Percentiles rank a stretch among this genome's conserved stretches.
Evolutionary conservation across 2,113 vertebrate species (phyloP).

Genomic region (Solea solea): DNA sequence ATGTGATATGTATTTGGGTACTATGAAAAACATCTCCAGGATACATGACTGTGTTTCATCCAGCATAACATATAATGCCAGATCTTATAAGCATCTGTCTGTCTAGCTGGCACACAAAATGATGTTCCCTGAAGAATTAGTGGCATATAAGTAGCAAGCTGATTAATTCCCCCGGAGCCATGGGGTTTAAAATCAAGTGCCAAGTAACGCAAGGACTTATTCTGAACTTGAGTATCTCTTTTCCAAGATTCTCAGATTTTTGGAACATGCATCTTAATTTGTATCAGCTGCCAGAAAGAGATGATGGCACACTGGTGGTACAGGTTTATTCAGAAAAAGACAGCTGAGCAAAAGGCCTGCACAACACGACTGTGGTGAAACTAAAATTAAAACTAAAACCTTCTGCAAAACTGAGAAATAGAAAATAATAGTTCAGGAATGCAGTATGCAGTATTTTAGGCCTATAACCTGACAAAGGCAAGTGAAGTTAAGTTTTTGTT

Average conservation of each 20-base stretch:
- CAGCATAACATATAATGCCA: slow-evolving; percentile 20
- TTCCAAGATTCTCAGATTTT: background rate
- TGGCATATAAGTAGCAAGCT: slow-evolving; percentile 63
- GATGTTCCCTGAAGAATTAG: slow-evolving; percentile 42
- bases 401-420: no score
- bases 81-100: slow-evolving; percentile 46
- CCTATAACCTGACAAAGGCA: no score
- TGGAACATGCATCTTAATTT: slow-evolving; percentile 2
- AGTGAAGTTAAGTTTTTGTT: no score
- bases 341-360: background rate
- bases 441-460: no score
- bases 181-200: slow-evolving; percentile 49
- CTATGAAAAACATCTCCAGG: background rate
- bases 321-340: background rate
- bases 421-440: no score
- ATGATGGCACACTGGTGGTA: background rate
- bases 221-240: slow-evolving; percentile 37
- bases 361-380: background rate
- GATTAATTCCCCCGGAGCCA: slow-evolving; percentile 60
- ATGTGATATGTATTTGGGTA: background rate
- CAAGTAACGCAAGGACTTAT: slow-evolving; percentile 63
- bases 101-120: slow-evolving; percentile 5
- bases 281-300: background rate
- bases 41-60: background rate
- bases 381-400: no score